These are phyloP conservation scores for Idaea straminata DNA, from an alignment of 2,888 invertebrate genomes.

Conservation along the genomic window DNA sequence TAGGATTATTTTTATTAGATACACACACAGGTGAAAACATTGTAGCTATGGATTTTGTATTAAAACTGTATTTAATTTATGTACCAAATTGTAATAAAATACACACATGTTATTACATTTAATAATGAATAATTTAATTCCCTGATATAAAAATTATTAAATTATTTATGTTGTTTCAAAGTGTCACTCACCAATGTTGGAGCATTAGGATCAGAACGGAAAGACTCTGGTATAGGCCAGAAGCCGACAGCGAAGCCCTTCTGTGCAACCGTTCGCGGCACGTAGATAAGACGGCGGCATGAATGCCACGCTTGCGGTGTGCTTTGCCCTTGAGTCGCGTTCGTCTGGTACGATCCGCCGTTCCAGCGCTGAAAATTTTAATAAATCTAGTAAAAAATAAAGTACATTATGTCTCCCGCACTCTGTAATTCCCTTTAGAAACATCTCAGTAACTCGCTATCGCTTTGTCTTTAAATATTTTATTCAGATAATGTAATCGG, in stretches of 20 bases:
- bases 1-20: too few species aligned
- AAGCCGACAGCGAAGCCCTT: conserved; percentile 96
- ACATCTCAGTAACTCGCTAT: too few species aligned
- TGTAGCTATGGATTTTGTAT: too few species aligned
- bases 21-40: too few species aligned
- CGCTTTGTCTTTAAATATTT: not conserved
- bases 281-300: conserved; percentile 93
- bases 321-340: conserved; percentile 54
- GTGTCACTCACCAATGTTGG: conserved; percentile 83
- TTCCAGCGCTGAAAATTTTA: conserved; percentile 64
- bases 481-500: not conserved
- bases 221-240: conserved; percentile 99
- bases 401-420: conserved; percentile 7
- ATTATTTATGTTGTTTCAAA: not conserved
- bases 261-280: conserved; percentile 93
- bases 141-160: too few species aligned
- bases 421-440: too few species aligned
- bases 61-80: too few species aligned
- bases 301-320: conserved; percentile 91
- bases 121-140: too few species aligned
- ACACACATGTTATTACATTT: too few species aligned
- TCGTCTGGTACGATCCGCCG: conserved; percentile 63
- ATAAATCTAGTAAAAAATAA: conserved; percentile 10
- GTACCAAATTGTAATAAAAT: too few species aligned
- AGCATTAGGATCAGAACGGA: conserved; percentile 96